phyloP scores from a whole-genome alignment of 2,113 vertebrate genomes.

The Vulpes vulpes region DNA sequence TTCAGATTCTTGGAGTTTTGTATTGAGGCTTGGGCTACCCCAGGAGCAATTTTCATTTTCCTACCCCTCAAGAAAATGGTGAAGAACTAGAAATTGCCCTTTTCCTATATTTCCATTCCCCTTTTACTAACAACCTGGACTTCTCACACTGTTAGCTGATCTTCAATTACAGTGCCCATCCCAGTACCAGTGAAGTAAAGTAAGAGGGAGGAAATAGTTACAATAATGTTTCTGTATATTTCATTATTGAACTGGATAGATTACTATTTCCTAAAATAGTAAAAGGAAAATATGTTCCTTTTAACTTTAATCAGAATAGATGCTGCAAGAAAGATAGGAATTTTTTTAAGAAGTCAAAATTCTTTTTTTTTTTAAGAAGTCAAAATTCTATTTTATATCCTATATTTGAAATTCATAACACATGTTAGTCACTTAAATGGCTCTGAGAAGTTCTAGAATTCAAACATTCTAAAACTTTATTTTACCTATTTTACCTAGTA shows the following conservation, averaged over 20 bases:
- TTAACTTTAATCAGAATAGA: not conserved
- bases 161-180: not conserved
- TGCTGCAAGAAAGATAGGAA: not conserved
- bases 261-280: conserved; percentile 25
- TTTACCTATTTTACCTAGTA: not conserved
- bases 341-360: conserved; percentile 36
- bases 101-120: not conserved
- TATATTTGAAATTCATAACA: not conserved
- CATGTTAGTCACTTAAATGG: not conserved
- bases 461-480: not conserved
- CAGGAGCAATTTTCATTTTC: not conserved
- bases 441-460: not conserved
- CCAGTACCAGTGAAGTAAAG: not conserved
- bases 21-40: not conserved
- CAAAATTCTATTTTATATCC: not conserved
- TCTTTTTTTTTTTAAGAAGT: conserved; percentile 27
- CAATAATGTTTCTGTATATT: not conserved
- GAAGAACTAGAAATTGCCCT: not conserved
- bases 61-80: not conserved
- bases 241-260: not conserved
- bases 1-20: conserved; percentile 40
- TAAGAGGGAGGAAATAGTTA: not conserved
- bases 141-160: not conserved
- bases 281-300: not conserved
- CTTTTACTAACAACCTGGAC: not conserved